These are phyloP conservation scores for Kryptolebias ocellatus DNA, from an alignment of 2,797 vertebrate species.

Conservation along the genomic window DNA sequence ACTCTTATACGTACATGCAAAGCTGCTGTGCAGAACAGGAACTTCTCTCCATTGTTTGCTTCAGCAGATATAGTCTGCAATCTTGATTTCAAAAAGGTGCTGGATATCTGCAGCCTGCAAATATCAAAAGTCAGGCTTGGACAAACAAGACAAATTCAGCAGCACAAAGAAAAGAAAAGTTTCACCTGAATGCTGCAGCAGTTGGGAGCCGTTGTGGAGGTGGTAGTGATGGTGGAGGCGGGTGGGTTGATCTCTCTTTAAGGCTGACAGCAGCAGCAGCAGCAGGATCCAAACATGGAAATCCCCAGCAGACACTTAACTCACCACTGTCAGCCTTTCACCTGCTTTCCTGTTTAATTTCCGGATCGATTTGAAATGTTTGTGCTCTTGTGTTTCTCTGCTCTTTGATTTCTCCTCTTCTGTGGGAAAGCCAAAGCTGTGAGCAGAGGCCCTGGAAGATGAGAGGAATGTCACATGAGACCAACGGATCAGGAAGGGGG, in stretches of 20 bases:
- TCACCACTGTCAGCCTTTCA: conserved; percentile 30
- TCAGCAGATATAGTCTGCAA: background rate
- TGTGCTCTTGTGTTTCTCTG: background rate
- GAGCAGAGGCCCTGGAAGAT: conserved; percentile 1
- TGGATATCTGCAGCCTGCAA: background rate
- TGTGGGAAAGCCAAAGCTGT: conserved; percentile 14
- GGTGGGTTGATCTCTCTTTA: conserved; percentile 13
- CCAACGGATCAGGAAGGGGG: conserved; percentile 6
- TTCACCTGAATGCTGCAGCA: conserved; percentile 15
- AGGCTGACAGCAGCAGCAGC: conserved; percentile 13
- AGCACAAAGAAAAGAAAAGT: conserved; percentile 3
- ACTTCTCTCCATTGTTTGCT: too few relatives aligned
- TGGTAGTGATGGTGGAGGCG: background rate
- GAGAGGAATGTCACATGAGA: conserved; percentile 25
- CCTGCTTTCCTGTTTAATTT: conserved; percentile 26
- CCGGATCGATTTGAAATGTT: background rate
- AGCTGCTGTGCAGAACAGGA: too few relatives aligned
- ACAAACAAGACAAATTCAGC: background rate
- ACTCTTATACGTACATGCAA: too few relatives aligned
- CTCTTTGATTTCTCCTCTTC: background rate
- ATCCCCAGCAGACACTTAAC: conserved; percentile 29
- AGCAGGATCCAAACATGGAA: conserved; percentile 66
- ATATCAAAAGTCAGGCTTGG: background rate
- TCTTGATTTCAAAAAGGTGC: background rate
- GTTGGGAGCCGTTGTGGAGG: conserved; percentile 19